Conservation (phyloP, 2,888 invertebrate genomes). For the Volucella bombylans region DNA sequence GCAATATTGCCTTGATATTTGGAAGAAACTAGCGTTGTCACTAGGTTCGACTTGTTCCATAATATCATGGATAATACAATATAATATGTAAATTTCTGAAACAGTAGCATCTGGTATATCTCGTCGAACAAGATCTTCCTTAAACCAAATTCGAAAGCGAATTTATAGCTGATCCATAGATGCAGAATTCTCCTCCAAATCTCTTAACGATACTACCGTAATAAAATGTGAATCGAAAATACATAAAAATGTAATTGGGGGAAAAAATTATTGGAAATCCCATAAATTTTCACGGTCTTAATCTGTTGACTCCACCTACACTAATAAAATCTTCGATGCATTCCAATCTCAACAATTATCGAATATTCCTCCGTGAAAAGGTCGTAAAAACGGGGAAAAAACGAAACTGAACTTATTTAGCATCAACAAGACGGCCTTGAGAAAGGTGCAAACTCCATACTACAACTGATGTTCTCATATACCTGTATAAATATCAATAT, state of each 20-base stretch:
- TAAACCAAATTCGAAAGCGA: too few species aligned
- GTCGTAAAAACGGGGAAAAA: not conserved
- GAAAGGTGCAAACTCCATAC: constrained; percentile 27
- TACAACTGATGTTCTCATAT: too few species aligned
- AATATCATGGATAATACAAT: too few species aligned
- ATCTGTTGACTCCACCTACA: not conserved
- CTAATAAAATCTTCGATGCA: constrained; percentile 31
- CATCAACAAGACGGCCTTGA: constrained; percentile 38
- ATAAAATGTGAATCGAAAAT: not conserved
- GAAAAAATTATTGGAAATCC: not conserved
- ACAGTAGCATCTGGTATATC: too few species aligned
- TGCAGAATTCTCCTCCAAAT: too few species aligned
- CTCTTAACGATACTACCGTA: not conserved
- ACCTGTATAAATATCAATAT: too few species aligned
- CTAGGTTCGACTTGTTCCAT: too few species aligned
- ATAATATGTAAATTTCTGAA: too few species aligned
- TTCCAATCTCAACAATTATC: constrained; percentile 13
- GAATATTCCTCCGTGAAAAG: not conserved
- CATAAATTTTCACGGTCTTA: constrained; percentile 10
- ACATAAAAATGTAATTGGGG: not conserved
- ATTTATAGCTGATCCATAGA: too few species aligned
- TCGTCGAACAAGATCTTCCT: too few species aligned
- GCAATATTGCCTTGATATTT: too few species aligned
- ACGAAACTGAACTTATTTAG: constrained; percentile 33
- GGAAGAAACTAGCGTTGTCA: too few species aligned